Conservation (phyloP, 2,113 vertebrate genomes). For the Macaca nemestrina region DNA sequence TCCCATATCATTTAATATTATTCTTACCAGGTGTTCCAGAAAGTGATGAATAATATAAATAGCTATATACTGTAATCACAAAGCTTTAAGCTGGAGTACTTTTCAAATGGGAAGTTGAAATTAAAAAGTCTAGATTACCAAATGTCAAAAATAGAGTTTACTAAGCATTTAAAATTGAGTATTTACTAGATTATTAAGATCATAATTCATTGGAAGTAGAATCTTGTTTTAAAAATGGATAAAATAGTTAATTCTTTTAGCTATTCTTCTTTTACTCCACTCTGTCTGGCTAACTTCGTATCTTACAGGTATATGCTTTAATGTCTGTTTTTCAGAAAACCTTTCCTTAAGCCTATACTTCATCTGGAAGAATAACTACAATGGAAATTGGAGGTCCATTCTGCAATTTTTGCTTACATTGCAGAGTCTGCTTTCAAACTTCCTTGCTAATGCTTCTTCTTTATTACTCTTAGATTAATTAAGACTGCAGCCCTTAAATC, state of each 20-base stretch:
- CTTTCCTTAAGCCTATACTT: not conserved
- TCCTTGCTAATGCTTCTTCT: not conserved
- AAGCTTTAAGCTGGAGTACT: not conserved
- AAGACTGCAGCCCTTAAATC: not conserved
- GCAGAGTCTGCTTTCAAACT: not conserved
- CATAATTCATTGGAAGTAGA: not conserved
- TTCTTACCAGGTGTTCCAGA: not conserved
- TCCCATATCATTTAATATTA: not conserved
- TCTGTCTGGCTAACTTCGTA: not conserved
- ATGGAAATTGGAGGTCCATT: not conserved
- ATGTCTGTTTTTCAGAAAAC: not conserved
- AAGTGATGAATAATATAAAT: not conserved
- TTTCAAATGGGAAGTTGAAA: not conserved
- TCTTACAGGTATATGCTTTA: not conserved
- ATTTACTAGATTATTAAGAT: not conserved
- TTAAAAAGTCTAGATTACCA: not conserved
- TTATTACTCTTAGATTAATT: not conserved
- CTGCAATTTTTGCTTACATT: not conserved
- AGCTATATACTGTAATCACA: not conserved
- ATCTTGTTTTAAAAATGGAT: not conserved
- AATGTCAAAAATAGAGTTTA: not conserved
- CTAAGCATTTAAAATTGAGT: not conserved
- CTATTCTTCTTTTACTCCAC: not conserved
- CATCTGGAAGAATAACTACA: not conserved
- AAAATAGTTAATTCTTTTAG: not conserved